A percentile compares a stretch with the other conserved stretches of the same genome.
Conservation (phyloP, 1,140 invertebrate species). For the Hycleus phaleratus region DNA sequence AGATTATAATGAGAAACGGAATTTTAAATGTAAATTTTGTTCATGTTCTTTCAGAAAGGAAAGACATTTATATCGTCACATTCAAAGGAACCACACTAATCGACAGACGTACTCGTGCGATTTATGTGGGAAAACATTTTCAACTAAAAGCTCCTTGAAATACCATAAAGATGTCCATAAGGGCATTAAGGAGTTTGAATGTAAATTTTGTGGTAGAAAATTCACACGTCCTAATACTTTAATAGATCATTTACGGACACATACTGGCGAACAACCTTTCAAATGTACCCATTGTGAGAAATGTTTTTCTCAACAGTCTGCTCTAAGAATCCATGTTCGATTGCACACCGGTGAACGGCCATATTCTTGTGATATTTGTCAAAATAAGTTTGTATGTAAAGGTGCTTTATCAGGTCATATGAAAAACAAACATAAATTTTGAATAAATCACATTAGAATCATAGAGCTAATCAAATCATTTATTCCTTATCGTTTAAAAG, state of each 20-base stretch:
- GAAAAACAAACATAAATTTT: slow-evolving; percentile 20
- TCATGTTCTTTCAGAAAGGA: slow-evolving; percentile 20
- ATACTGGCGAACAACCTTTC: slow-evolving; percentile 70
- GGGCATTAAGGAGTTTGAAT: slow-evolving; percentile 33
- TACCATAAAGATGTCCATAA: slow-evolving; percentile 31
- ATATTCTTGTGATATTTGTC: slow-evolving; percentile 53
- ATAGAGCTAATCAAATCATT: too few relatives aligned
- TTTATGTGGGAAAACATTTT: slow-evolving; percentile 29
- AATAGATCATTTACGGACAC: slow-evolving; percentile 67
- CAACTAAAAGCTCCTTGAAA: slow-evolving; percentile 25
- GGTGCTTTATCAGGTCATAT: slow-evolving; percentile 22
- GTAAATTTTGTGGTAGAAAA: slow-evolving; percentile 28
- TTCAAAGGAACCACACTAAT: slow-evolving; percentile 12
- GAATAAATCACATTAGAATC: neutral
- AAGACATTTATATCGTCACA: slow-evolving; percentile 26
- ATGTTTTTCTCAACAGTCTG: slow-evolving; percentile 42
- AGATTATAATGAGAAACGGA: too few relatives aligned
- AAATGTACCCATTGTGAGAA: slow-evolving; percentile 59
- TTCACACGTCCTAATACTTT: slow-evolving; percentile 28
- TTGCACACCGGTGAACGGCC: slow-evolving; percentile 55
- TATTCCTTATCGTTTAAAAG: too few relatives aligned
- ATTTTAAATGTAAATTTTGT: too few relatives aligned
- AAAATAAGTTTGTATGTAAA: slow-evolving; percentile 59
- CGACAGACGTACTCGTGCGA: slow-evolving; percentile 28
- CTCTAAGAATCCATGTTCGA: slow-evolving; percentile 39